Evolutionary conservation across 1,140 invertebrate species (phyloP).

Genomic region (Venustaconcha ellipsiformis): DNA sequence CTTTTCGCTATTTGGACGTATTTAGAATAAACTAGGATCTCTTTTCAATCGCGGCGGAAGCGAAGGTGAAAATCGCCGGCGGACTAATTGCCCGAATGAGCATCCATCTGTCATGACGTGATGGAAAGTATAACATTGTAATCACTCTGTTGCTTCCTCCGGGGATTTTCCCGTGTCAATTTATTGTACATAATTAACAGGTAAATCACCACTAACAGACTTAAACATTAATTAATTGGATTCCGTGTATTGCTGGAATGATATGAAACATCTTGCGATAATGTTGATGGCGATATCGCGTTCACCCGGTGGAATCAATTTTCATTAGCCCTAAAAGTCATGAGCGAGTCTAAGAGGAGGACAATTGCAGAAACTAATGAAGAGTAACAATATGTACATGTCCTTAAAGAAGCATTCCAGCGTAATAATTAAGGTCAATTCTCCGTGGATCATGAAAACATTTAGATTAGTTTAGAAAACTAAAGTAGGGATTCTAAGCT

Average conservation of each 20-base stretch:
- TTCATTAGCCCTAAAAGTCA: too few species aligned
- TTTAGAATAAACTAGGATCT: slow-evolving; percentile 13
- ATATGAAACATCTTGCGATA: neutral
- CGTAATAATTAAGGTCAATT: too few species aligned
- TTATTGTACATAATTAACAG: slow-evolving; percentile 33
- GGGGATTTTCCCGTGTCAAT: neutral
- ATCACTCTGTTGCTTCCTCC: slow-evolving; percentile 34
- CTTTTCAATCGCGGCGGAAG: slow-evolving; percentile 14
- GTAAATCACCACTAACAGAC: slow-evolving; percentile 32
- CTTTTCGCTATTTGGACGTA: slow-evolving; percentile 13
- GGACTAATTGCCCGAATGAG: slow-evolving; percentile 30
- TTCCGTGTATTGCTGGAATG: neutral
- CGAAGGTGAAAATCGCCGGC: slow-evolving; percentile 27
- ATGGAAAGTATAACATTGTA: slow-evolving; percentile 29
- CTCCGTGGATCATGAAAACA: too few species aligned
- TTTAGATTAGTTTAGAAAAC: too few species aligned
- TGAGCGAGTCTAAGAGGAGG: too few species aligned
- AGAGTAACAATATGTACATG: too few species aligned
- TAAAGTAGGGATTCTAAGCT: too few species aligned
- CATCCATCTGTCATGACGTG: slow-evolving; percentile 28
- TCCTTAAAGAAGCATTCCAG: too few species aligned
- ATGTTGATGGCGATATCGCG: too few species aligned
- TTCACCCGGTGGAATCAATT: too few species aligned
- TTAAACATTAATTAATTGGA: slow-evolving; percentile 34
- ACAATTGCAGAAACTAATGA: too few species aligned